phyloP scores from a whole-genome alignment of 1,140 invertebrate species.

The Zophobas morio region DNA sequence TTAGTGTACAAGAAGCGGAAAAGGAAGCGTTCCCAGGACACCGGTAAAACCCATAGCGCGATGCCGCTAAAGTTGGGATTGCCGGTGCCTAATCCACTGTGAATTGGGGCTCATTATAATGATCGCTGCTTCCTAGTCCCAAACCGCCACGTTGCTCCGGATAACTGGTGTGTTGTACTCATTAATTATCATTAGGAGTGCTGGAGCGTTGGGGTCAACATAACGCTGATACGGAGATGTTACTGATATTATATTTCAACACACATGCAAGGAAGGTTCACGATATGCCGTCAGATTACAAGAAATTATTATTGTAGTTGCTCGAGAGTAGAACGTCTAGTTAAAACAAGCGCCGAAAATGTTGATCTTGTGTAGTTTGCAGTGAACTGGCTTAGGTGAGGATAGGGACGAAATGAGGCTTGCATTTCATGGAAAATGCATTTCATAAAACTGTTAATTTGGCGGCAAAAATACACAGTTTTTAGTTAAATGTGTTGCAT shows the following conservation, averaged over 20 bases:
- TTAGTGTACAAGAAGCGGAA: conserved; percentile 9
- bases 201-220: conserved; percentile 3
- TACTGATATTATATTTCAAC: conserved; percentile 22
- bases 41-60: conserved; percentile 13
- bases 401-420: no score
- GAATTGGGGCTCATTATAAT: conserved; percentile 51
- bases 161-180: conserved; percentile 35
- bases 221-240: conserved; percentile 9
- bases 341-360: no score
- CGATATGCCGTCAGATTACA: no score
- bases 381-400: no score
- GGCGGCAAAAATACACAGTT: no score
- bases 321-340: no score
- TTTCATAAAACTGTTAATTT: no score
- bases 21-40: conserved; percentile 33
- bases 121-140: conserved; percentile 42
- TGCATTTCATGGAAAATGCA: no score
- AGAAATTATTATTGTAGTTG: no score
- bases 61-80: conserved; percentile 42
- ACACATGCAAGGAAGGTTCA: no score
- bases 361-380: no score
- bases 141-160: background rate
- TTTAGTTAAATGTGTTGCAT: no score
- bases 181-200: conserved; percentile 39
- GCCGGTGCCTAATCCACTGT: conserved; percentile 44